Evolutionary conservation across 2,113 vertebrate species (phyloP), one percentile per base, ranked within the genome.

Genomic region (Galbula dea): DNA sequence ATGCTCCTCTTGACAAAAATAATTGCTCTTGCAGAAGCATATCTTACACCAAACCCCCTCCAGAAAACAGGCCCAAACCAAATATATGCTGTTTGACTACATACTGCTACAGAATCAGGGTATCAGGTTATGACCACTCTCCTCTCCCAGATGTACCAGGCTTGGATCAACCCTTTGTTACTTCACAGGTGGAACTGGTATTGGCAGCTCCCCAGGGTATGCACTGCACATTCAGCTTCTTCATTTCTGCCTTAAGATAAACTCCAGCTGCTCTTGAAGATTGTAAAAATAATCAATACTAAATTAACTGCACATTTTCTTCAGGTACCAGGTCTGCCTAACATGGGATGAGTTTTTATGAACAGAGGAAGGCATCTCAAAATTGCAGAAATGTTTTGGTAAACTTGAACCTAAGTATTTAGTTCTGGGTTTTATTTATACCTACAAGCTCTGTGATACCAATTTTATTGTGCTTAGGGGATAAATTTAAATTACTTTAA

Each of bases 271-370:
- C 78, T 96, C 78, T 85, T 90, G 83, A 93, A 92, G 69, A 78
- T 26, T 74, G 74, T 79, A 82, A 79, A 93, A 94, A 66, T 66
- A 89, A 90, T 95, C 88, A 95, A 86, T 93, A 93, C 88, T 66
- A 92, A 61, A 92, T 90, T 94, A 95, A 89, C 29, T 11, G 45
- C n/a, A 72, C 10, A 1, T 84, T 92, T 90, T 82, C 77, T 85
- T 67, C 67, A 80, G 85, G 76, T 55, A 55, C 26, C 2, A 2
- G 26, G 15, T 86, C 69, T 86, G 26, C 71, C 89, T 83, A 84
- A n/a, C 32, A 76, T 3, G 1, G 86, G 90, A 87, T 69, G 51
- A 65, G 52, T 79, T 43, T 45, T 78, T 84, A 75, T 52, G 26
- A 90, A 84, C 62, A 24, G 18, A 88, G 63, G 76, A 90, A 90